These are phyloP conservation scores for Pygoscelis adeliae DNA, from an alignment of 2,113 vertebrate genomes.

Conservation along the genomic window DNA sequence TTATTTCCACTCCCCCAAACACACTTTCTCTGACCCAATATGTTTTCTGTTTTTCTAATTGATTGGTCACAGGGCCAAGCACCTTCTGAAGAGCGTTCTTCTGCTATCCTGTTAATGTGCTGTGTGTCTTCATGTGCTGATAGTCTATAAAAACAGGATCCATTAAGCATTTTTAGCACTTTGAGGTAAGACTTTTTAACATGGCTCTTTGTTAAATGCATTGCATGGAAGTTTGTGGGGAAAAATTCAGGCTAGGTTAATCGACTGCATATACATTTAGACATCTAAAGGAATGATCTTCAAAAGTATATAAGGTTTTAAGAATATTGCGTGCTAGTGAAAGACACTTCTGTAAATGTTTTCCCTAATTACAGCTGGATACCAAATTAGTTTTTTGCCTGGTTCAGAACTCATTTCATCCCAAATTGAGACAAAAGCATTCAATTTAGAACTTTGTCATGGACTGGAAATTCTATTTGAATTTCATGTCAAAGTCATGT, in stretches of 20 bases:
- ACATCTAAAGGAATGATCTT: background rate
- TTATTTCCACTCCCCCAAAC: background rate
- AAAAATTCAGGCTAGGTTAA: background rate
- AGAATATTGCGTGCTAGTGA: background rate
- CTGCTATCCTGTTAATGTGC: background rate
- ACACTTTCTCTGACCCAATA: background rate
- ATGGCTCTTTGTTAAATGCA: background rate
- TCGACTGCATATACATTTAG: background rate
- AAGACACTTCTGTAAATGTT: background rate
- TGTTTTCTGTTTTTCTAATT: background rate
- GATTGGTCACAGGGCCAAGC: background rate
- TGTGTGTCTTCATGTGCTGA: background rate
- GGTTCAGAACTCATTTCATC: background rate
- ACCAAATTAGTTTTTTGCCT: background rate
- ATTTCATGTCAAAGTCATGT: background rate
- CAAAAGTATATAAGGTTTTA: background rate
- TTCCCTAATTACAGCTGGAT: background rate
- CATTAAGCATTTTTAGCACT: background rate
- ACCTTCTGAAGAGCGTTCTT: background rate
- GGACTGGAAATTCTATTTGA: background rate
- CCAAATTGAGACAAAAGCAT: background rate
- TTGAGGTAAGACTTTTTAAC: conserved; percentile 8
- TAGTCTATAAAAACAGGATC: background rate
- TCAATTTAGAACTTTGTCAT: background rate
- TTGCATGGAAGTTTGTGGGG: background rate